Evolutionary conservation across 2,797 vertebrate species (phyloP), one percentile per base, ranked within the genome.

Genomic region (Amblyraja radiata): DNA sequence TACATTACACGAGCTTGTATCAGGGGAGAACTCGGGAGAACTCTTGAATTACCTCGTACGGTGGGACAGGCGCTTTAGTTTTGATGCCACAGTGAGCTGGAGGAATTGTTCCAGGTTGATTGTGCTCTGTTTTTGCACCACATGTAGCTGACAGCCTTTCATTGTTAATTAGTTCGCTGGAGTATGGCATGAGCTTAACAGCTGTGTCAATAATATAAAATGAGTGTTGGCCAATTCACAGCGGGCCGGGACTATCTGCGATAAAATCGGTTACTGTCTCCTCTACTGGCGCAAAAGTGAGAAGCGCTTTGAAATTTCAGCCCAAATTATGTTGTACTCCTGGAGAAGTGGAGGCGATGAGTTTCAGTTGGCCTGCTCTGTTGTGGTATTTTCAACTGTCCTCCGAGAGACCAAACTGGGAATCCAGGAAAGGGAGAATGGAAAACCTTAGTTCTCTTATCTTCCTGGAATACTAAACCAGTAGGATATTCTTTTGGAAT

Each of bases 201-300:
- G 84, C 84, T 88, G 84, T 88, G 84, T 88, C 84, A 88, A 88
- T 68, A 88, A 68, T 88, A 68, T 88, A 32, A 88, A 32, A 36
- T 88, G 84, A 88, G 84, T 2, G 58, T 88, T 88, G 63, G 84
- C 84, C 84, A 88, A 68, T 88, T 88, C 84, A 88, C 84, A 88
- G n/a, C 16, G n/a, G 83, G 58, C 28, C 18, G 63, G n/a, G 28
- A 86, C 28, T 86, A n/a, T 18, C 11, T 65, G 61, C 65, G 61
- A 7, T 88, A 32, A 65, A 88, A 65, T 65, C 36, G 84, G n/a
- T n/a, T 32, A 65, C 61, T 88, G 14, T 65, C 84, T 88, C 61
- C n/a, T 65, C 61, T 88, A 16, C 61, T 88, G 84, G 84, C 14
- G 6, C 25, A 18, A 21, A 16, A 32, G 16, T 65, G 84, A 32